Evolutionary conservation across 2,888 invertebrate genomes (phyloP).

Genomic region (Caradrina kadenii): DNA sequence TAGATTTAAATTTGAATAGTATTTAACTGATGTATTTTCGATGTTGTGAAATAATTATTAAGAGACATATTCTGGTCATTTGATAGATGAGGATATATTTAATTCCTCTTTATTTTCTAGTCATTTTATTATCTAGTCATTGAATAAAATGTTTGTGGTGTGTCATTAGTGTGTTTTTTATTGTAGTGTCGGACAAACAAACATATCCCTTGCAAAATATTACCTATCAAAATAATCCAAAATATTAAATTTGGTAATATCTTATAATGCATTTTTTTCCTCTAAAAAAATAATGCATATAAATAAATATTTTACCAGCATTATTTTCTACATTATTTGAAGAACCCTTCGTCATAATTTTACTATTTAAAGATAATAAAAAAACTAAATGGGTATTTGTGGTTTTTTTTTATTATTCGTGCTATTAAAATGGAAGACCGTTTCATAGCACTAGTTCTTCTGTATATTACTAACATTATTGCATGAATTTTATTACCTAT

Average conservation of each 20-base stretch:
- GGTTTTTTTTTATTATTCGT: neutral
- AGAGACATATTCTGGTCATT: neutral
- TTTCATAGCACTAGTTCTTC: too few relatives aligned
- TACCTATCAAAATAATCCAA: too few relatives aligned
- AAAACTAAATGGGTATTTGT: neutral
- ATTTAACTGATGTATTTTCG: conserved; percentile 5
- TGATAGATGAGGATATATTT: neutral
- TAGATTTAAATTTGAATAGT: neutral
- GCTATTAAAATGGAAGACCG: too few relatives aligned
- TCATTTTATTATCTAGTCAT: conserved; percentile 11
- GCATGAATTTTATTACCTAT: neutral
- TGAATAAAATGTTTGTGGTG: conserved; percentile 13
- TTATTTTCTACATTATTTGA: too few relatives aligned
- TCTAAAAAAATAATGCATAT: too few relatives aligned
- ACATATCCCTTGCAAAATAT: too few relatives aligned
- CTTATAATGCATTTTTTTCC: too few relatives aligned
- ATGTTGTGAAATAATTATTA: conserved; percentile 7
- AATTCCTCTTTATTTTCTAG: neutral
- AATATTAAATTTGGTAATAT: too few relatives aligned
- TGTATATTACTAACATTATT: neutral
- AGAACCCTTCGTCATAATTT: too few relatives aligned
- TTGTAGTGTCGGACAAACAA: neutral
- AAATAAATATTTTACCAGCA: too few relatives aligned
- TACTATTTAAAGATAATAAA: too few relatives aligned
- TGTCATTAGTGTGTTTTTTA: neutral